Base-by-base conservation (phyloP, 1,140 invertebrate genomes). In the Cyphomyrmex costatus region DNA sequence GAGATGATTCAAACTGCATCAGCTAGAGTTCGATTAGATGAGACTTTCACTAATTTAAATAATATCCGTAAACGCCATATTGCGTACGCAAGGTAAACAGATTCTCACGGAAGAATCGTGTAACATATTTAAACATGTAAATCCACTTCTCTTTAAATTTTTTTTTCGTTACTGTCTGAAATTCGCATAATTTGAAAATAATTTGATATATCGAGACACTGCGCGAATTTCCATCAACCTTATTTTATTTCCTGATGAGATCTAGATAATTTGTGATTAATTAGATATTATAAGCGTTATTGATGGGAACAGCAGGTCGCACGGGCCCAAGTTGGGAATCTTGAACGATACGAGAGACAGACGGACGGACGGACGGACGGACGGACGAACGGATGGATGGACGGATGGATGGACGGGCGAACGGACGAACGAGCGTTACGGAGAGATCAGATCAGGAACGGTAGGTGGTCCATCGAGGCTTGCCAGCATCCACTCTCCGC, bases 181-280 rank as follows among this genome's bases (percentile, higher is more conserved):
- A 88, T 85, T 30, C 66, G 80, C 12, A 24, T 33, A 51, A 49
- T 58, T 80, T 36, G n/a, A 80, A 68, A 27, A 80, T 80, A 70
- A 80, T 80, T 70, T 53, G 27, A 68, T 36, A 27, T 53, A 51
- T 61, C 33, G 10, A 6, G 27, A 49, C 51, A 24, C 19, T 12
- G 61, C 51, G 66, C 51, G 66, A 82, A 30, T 36, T 74, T 16
- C 24, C n/a, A 33, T 53, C 49, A 33, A 60, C 63, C 58, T 82
- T 85, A 42, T 66, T 80, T 61, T 51, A 27, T 78, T 85, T 90
- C 70, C 36, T n/a, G 24, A 21, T 49, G 65, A 56, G 92, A 94
- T 95, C 94, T 93, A 95, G 94, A 95, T 95, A 94, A 94, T 94
- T 92, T 90, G 89, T 95, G 94, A 95, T 95, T 95, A 95, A 95